Evolutionary conservation across 2,113 vertebrate genomes (phyloP).

Genomic region (Galemys pyrenaicus): DNA sequence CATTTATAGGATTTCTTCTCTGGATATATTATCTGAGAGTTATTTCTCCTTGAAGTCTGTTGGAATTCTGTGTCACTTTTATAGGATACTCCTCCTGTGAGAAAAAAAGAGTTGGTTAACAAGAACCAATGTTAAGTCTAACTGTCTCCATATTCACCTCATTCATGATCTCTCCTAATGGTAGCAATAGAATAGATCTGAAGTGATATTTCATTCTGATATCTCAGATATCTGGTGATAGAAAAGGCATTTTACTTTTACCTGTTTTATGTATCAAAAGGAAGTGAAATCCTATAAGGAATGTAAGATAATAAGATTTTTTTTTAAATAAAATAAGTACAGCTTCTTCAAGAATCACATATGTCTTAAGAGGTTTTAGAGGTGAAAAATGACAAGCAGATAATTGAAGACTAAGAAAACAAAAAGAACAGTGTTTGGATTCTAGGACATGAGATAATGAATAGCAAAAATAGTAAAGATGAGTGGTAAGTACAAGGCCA

Average conservation of each 20-base stretch:
- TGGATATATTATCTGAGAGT: neutral
- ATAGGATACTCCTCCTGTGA: neutral
- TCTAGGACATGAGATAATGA: neutral
- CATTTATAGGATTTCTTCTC: slow-evolving; percentile 49
- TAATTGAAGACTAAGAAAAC: neutral
- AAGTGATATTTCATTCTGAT: neutral
- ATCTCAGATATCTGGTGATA: too few species aligned
- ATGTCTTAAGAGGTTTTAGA: neutral
- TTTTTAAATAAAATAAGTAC: too few species aligned
- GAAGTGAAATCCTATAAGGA: neutral
- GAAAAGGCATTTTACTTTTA: too few species aligned
- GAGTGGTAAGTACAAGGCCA: neutral
- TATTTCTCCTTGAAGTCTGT: slow-evolving; percentile 14
- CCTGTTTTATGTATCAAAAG: neutral
- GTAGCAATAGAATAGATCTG: too few species aligned
- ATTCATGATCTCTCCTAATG: neutral
- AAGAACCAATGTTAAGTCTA: neutral
- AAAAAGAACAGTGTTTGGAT: neutral
- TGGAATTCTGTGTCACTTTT: slow-evolving; percentile 11
- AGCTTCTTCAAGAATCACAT: neutral
- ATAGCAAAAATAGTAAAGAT: too few species aligned
- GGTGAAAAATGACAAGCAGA: neutral
- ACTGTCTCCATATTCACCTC: neutral
- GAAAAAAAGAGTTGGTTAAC: neutral
- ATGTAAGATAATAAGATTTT: neutral